Conservation (phyloP, 2,888 invertebrate genomes). For the Nymphalis urticae region DNA sequence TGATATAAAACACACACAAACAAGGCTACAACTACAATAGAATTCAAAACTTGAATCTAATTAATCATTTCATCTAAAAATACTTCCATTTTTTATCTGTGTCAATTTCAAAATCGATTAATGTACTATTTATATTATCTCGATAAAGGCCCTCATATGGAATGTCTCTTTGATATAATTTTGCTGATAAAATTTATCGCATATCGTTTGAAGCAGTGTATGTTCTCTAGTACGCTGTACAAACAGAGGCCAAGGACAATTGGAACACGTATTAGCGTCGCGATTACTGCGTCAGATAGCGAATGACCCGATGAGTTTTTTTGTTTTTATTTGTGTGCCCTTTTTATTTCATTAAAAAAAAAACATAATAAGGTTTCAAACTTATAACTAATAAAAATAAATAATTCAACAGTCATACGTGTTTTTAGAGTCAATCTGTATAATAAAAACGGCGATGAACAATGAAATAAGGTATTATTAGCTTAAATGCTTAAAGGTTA, state of each 20-base stretch:
- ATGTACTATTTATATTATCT: constrained; percentile 3
- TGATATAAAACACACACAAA: no score
- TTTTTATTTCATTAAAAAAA: background rate
- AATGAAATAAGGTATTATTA: background rate
- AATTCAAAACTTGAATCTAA: no score
- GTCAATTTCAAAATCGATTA: background rate
- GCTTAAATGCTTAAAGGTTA: background rate
- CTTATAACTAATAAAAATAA: no score
- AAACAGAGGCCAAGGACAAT: constrained; percentile 61
- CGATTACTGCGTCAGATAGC: constrained; percentile 52
- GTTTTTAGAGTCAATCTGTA: background rate
- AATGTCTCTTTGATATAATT: constrained; percentile 24
- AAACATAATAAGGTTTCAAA: background rate
- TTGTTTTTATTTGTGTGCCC: constrained; percentile 39
- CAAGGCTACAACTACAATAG: no score
- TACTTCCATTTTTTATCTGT: background rate
- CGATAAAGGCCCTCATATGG: constrained; percentile 18
- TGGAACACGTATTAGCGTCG: constrained; percentile 50
- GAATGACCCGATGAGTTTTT: constrained; percentile 36
- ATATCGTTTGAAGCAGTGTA: constrained; percentile 40
- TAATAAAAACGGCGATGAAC: background rate
- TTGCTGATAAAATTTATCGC: constrained; percentile 42
- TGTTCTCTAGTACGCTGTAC: constrained; percentile 32
- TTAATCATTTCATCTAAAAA: no score
- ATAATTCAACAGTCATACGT: background rate